Evolutionary conservation across 2,888 invertebrate species (phyloP).

Genomic region (Aethes cnicana): DNA sequence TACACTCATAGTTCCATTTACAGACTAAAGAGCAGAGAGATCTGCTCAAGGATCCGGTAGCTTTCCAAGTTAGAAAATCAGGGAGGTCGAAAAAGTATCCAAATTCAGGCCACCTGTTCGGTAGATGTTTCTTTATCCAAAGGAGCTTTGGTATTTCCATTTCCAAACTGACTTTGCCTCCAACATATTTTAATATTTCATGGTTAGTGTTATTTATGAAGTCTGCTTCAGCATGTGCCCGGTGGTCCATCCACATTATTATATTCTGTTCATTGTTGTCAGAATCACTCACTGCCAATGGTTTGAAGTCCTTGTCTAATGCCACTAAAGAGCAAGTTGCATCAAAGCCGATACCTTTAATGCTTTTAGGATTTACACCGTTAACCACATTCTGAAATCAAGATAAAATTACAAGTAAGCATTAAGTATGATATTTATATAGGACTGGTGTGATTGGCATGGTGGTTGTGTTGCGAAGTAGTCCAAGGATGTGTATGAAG

Average conservation of each 20-base stretch:
- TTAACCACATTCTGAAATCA: constrained; percentile 82
- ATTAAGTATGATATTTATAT: too few relatives aligned
- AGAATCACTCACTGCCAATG: constrained; percentile 87
- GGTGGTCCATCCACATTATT: constrained; percentile 96
- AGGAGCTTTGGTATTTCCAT: constrained; percentile 97
- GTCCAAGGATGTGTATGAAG: too few relatives aligned
- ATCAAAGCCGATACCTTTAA: constrained; percentile 96
- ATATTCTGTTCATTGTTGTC: constrained; percentile 89
- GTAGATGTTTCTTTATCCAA: constrained; percentile 92
- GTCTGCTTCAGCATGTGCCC: constrained; percentile 90
- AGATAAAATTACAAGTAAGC: constrained; percentile 9
- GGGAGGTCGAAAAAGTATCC: constrained; percentile 94
- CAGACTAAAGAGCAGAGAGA: constrained; percentile 96
- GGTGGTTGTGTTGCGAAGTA: too few relatives aligned
- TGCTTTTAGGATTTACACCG: constrained; percentile 73
- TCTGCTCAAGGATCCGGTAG: constrained; percentile 88
- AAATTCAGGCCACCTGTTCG: constrained; percentile 86
- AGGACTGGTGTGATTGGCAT: too few relatives aligned
- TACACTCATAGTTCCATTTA: constrained; percentile 95
- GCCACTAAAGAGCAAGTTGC: constrained; percentile 97
- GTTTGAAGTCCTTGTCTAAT: constrained; percentile 86
- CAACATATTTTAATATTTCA: constrained; percentile 91
- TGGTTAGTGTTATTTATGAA: constrained; percentile 90
- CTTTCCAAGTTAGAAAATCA: constrained; percentile 96
- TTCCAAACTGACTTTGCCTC: constrained; percentile 96